Conservation (phyloP, 1,140 invertebrate species). For the Capitella teleta region DNA sequence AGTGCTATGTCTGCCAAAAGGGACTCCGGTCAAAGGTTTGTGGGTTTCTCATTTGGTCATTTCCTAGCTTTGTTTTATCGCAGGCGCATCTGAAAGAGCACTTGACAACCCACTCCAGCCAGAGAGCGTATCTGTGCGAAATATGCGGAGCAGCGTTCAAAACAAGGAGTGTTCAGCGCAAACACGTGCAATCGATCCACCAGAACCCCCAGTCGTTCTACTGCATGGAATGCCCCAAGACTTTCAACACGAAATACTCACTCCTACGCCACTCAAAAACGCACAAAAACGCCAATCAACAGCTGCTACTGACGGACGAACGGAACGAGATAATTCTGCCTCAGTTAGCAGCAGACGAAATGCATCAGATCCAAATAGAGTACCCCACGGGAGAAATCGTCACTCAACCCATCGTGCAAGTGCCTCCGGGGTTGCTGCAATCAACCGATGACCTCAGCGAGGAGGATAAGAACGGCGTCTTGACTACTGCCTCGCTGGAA, state of each 20-base stretch:
- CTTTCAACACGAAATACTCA: slow-evolving; percentile 44
- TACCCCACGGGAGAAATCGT: too few relatives aligned
- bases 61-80: slow-evolving; percentile 6
- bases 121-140: slow-evolving; percentile 42
- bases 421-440: too few relatives aligned
- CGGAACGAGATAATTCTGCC: too few relatives aligned
- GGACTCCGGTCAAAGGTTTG: slow-evolving; percentile 37
- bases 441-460: too few relatives aligned
- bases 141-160: slow-evolving; percentile 46
- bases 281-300: slow-evolving; percentile 17
- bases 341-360: too few relatives aligned
- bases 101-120: slow-evolving; percentile 37
- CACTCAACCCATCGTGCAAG: too few relatives aligned
- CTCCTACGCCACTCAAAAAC: slow-evolving; percentile 36
- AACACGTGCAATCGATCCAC: slow-evolving; percentile 42
- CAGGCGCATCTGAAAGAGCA: slow-evolving; percentile 30
- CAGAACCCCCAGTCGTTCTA: slow-evolving; percentile 32
- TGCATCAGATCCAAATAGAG: too few relatives aligned
- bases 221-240: slow-evolving; percentile 34
- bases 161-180: slow-evolving; percentile 41
- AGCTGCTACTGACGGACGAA: too few relatives aligned
- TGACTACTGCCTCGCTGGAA: too few relatives aligned
- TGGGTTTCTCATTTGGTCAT: neutral
- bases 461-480: too few relatives aligned
- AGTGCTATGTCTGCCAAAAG: slow-evolving; percentile 36